Evolutionary conservation across 2,888 invertebrate species (phyloP), one percentile per base, ranked within the genome.

Genomic region (Dastarcus helophoroides): DNA sequence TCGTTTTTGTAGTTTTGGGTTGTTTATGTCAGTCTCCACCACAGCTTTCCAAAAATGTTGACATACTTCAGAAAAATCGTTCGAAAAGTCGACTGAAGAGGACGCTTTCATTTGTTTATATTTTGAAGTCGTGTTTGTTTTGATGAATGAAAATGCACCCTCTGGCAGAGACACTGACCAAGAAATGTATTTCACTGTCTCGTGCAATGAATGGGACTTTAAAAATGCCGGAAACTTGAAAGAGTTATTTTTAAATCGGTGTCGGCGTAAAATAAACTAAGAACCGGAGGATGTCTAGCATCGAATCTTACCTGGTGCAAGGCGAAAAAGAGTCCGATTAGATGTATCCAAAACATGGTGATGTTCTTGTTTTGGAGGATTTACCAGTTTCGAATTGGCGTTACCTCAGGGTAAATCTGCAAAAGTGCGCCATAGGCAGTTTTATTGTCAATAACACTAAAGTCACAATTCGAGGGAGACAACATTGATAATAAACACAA

Each of bases 391-490:
- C 51, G 47, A 44, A 47, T 51, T 50, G 54, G 54, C 58, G 61
- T 60, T 62, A 62, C 59, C 60, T 60, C 56, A 58, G 45, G 51
- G 56, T 52, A 48, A 50, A 54, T 56, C 58, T 58, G 55, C 52
- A 58, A 57, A 51, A 56, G 54, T 53, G 52, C 57, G 62, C 60
- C 62, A 62, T 62, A 61, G 55, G 58, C 51, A 53, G 47, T 48
- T 47, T 33, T 33, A 43, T 44, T 26, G 29, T 37, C 26, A 33
- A 23, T 34, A 32, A 35, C 29, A 24, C 26, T 13, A 27, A 26
- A 17, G 14, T 23, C 33, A 33, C 33, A 21, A 16, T 29, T 17
- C 28, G 19, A 19, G 17, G 28, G 33, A 10, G 13, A 29, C 27
- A 27, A 21, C 22, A 11, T 28, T 11, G 32, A 22, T 3, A 2